These are phyloP conservation scores for Zoanthus gigantus DNA, from an alignment of 92 coral and sea anemone species.

Conservation along the genomic window DNA sequence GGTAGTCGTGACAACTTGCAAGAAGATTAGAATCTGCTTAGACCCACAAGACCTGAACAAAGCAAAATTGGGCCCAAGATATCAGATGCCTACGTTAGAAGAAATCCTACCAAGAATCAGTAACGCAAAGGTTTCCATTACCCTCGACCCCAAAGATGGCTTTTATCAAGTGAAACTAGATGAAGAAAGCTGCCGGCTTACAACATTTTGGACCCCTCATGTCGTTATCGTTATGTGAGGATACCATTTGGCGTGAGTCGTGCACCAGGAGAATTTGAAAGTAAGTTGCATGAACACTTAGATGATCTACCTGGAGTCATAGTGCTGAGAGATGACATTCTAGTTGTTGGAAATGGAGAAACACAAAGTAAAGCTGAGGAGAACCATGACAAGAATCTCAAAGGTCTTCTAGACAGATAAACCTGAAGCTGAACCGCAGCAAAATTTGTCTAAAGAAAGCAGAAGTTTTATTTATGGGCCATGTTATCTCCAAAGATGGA, in stretches of 20 bases:
- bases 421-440: conserved; percentile 9
- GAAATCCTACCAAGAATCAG: conserved; percentile 29
- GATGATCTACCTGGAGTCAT: conserved; percentile 11
- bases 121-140: conserved; percentile 7
- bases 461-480: background rate
- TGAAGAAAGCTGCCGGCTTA: background rate
- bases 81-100: conserved; percentile 20
- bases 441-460: background rate
- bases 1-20: background rate
- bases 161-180: conserved; percentile 2
- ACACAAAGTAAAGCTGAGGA: background rate
- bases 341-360: conserved; percentile 20
- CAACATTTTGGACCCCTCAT: background rate
- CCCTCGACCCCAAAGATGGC: conserved; percentile 37
- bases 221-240: no score
- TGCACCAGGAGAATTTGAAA: no score
- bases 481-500: no score
- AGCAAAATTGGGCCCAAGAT: background rate
- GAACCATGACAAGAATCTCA: no score
- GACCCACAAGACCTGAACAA: conserved; percentile 38
- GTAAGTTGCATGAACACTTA: background rate
- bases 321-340: conserved; percentile 31
- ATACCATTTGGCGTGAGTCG: no score
- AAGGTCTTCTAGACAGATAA: background rate
- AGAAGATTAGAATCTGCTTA: conserved; percentile 43